Evolutionary conservation across 2,888 invertebrate genomes (phyloP), one percentile per base, ranked within the genome.

Genomic region (Ophraella communa): DNA sequence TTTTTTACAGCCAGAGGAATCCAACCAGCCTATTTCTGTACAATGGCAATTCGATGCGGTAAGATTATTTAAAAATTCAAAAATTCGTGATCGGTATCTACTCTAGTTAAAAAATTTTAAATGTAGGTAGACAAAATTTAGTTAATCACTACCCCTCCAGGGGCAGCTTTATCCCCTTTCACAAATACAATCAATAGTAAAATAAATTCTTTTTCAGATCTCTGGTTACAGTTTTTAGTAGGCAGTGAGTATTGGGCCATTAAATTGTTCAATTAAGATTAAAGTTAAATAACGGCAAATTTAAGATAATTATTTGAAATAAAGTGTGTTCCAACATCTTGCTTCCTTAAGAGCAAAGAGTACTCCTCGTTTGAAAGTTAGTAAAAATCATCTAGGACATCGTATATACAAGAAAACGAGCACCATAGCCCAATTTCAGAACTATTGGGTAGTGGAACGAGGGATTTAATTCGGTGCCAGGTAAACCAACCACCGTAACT

Each of bases 31-130:
- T 39, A 67, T 70, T 56, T 68, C 70, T 44, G 67, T 70, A 17
- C 70, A 70, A 57, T 70, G 70, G 70, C 70, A 70, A 67, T 70
- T 70, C 45, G 70, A 70, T 62, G 68, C 66, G 70, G 70, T 70
- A 70, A 70, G 70, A 58, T 67, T n/a, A 62, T 51, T 62, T 68
- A 27, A 10, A 51, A 60, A 60, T 44, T 30, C 30, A 39, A 24
- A 58, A 62, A 23, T 49, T 49, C 58, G 51, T 51, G 58, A 27
- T 51, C 58, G 58, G 58, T 58, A 14, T 20, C 35, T 23, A 23
- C 4, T 45, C 18, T 39, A 24, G 21, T 21, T 56, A 35, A 11
- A n/a, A n/a, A n/a, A 18, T 45, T 45, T 45, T 56, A 27, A 20
- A 45, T 45, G 20, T 39, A 35, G 14, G 49, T 49, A 49, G 49